Evolutionary conservation across 1,140 invertebrate genomes (phyloP), one percentile per base, ranked within the genome.

Genomic region (Aleiodes sp.): DNA sequence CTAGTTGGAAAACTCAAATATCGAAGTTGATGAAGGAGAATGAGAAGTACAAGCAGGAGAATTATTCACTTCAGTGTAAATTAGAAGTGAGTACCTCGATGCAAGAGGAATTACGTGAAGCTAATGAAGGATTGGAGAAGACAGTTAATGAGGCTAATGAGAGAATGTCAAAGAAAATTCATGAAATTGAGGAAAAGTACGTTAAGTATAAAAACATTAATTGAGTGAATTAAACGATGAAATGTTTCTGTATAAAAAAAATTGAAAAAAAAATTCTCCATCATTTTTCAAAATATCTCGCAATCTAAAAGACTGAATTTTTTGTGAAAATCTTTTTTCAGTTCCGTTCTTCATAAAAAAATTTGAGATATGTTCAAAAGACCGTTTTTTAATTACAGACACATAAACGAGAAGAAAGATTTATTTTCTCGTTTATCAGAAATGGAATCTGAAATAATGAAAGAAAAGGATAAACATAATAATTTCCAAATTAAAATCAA

Each of bases 31-130:
- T 70, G 19, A 33, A 10, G 2, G 74, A 78, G 21, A 77, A 79
- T 70, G 82, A 82, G 41, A 21, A 62, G 16, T 77, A 68, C 6
- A 71, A 70, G 24, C 81, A 84, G 65, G 65, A 81, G 56, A 59
- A 77, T 29, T 26, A 84, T 35, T 68, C 74, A 29, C 43, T 82
- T 1, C 76, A 74, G n/a, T 67, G 70, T 4, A 81, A 79, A 65
- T 19, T 83, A 4, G 31, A 76, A 60, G 52, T 62, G 6, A 68
- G 65, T 4, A 33, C 67, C 10, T 62, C 72, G 0, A 65, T 80
- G 35, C 65, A 75, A 28, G 65, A 65, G 0, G 80, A 82, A 1
- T 41, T 79, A 37, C 43, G 65, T n/a, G 74, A 78, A 26, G 28
- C 46, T 3, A 74, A 75, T 10, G 76, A 80, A 62, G 28, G 21